Base-by-base conservation (phyloP, 2,888 invertebrate genomes). In the Mythimna impura region DNA sequence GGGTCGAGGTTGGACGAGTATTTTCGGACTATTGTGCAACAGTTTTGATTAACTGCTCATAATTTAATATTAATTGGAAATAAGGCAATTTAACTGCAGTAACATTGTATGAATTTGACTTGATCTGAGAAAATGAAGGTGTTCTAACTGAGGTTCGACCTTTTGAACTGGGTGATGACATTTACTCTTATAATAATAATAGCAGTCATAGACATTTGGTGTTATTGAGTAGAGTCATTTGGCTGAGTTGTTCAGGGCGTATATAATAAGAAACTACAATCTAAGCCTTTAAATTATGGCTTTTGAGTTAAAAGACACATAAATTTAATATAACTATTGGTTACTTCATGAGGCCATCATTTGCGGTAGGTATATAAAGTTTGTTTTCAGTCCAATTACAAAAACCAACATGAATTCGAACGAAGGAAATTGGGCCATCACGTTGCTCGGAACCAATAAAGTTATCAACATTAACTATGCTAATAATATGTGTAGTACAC, bases 1-100 rank as follows among this genome's bases (percentile, higher is more conserved):
- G 83, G 95, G 95, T 95, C 95, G 95, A 94, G 95, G 86, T 73
- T 84, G 62, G 55, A 7, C 71, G 84, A 73, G 83, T 95, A 95
- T 95, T 95, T 95, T 94, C 81, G 92, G 93, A 89, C 85, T 58
- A 91, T 94, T 94, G 91, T 93, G 93, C 91, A 95, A 95, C 89
- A 74, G 78, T 88, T 88, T 88, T 90, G 86, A 90, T 89, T 86
- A 84, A 86, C 81, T 9, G 64, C 62, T 81, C 75, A 76, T 72
- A 86, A 84, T 84, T 78, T 79, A 64, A 81, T 69, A 72, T 65
- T 76, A 82, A 80, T 61, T 81, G 67, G 50, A 73, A 81, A 60
- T 68, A 68, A 71, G 57, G 58, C 52, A 22, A 10, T 78, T 60
- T 54, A 67, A 78, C 68, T 73, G 34, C n/a, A 52, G 12, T 57